A percentile compares a stretch with the other conserved stretches of the same genome.
Conservation (phyloP, 2,888 invertebrate genomes). For the Drosophila rellima region DNA sequence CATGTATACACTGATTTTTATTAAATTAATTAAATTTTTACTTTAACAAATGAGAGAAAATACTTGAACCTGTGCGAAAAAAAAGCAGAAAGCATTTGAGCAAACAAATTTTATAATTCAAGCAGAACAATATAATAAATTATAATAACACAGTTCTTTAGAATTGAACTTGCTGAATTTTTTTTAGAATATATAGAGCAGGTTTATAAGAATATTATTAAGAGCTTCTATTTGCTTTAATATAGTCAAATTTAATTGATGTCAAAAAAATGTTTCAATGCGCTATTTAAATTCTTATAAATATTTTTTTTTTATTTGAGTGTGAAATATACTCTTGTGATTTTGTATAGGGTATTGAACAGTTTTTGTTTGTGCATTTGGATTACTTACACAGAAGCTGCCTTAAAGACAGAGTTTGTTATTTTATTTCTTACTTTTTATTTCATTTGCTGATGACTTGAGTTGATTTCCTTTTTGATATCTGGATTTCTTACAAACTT, state of each 20-base stretch:
- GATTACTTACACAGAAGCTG: slow-evolving; percentile 2
- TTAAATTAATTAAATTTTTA: neutral
- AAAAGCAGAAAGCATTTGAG: neutral
- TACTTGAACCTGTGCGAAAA: neutral
- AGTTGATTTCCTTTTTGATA: slow-evolving; percentile 59
- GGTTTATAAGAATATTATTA: too few relatives aligned
- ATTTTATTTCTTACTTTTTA: slow-evolving; percentile 14
- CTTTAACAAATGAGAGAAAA: neutral
- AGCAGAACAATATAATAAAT: neutral
- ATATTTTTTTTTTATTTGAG: neutral
- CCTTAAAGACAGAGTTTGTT: slow-evolving; percentile 38
- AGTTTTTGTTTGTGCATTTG: neutral
- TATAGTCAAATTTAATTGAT: too few relatives aligned
- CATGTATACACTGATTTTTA: neutral
- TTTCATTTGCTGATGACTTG: slow-evolving; percentile 38
- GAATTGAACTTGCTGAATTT: too few relatives aligned
- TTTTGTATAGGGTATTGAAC: neutral
- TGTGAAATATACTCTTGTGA: neutral
- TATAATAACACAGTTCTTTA: too few relatives aligned
- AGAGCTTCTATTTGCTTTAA: too few relatives aligned
- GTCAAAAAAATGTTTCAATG: too few relatives aligned
- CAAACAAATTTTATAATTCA: neutral
- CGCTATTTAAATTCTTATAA: neutral
- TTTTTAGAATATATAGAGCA: too few relatives aligned
- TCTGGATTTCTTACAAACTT: slow-evolving; percentile 57